Conservation (phyloP, 35 echinoderm and acorn worm genomes). For the Acanthaster planci region DNA sequence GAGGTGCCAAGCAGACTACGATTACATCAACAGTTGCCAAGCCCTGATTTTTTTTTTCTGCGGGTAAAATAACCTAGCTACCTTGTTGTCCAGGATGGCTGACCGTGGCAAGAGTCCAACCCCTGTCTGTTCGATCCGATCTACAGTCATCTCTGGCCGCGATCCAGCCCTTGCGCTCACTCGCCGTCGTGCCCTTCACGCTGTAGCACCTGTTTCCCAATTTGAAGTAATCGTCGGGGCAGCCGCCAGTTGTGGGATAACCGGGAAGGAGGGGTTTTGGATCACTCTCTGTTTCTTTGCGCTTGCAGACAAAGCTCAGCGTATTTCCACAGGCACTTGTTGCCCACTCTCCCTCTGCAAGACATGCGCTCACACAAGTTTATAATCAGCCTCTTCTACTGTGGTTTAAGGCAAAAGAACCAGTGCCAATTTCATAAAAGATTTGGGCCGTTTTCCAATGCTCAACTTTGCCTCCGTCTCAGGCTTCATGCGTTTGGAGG, state of each 20-base stretch:
- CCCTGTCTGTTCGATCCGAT: neutral
- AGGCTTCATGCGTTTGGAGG: too few species aligned
- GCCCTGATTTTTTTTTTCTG: too few species aligned
- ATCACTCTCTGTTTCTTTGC: neutral
- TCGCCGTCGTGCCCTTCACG: neutral
- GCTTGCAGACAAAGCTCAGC: neutral
- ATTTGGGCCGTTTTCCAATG: too few species aligned
- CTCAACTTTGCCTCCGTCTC: too few species aligned
- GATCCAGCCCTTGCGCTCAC: neutral
- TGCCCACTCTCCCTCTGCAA: conserved; percentile 20
- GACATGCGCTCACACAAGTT: neutral
- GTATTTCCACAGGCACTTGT: neutral
- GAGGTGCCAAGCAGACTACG: too few species aligned
- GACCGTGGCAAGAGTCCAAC: neutral
- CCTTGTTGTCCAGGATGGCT: neutral
- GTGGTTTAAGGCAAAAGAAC: too few species aligned
- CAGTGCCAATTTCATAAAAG: too few species aligned
- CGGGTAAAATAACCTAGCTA: neutral
- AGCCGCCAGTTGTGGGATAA: neutral
- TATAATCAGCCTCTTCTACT: too few species aligned
- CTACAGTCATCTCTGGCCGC: neutral
- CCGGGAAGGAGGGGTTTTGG: neutral
- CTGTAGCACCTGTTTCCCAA: neutral
- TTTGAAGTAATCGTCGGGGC: neutral
- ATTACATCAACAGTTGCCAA: too few species aligned